Evolutionary conservation across 2,797 vertebrate genomes (phyloP).

Genomic region (Lepilemur septentrionalis): DNA sequence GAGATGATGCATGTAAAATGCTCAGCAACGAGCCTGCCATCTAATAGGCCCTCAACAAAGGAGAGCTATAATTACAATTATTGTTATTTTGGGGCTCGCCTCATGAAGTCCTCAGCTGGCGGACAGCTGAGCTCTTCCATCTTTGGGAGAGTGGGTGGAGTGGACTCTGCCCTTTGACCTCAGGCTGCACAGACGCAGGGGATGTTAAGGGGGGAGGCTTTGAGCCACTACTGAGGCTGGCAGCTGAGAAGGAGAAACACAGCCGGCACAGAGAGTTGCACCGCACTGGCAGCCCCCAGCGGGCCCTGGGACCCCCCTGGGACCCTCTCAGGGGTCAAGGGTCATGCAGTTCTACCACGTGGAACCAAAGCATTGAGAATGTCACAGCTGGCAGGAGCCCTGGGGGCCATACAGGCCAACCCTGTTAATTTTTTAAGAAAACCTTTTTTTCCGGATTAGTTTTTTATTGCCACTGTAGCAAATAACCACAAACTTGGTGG

Average conservation of each 20-base stretch:
- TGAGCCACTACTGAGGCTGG: background rate
- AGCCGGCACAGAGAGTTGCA: background rate
- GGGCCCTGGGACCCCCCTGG: background rate
- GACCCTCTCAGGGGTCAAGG: background rate
- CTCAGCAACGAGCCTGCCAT: background rate
- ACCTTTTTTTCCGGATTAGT: background rate
- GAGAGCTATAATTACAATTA: background rate
- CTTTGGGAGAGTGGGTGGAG: background rate
- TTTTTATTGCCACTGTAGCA: background rate
- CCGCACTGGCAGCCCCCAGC: background rate
- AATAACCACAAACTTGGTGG: background rate
- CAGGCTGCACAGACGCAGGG: background rate
- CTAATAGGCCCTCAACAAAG: background rate
- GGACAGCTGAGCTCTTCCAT: background rate
- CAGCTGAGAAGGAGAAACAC: background rate
- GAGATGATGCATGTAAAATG: background rate
- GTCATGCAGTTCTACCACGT: background rate
- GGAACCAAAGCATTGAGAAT: background rate
- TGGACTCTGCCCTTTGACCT: conserved; percentile 4
- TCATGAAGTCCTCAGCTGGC: background rate
- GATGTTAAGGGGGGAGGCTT: background rate
- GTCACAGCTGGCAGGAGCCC: background rate
- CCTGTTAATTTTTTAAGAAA: background rate
- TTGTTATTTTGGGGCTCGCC: conserved; percentile 4
- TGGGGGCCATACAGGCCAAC: background rate